These are phyloP conservation scores for Trachelus iudaicus DNA, from an alignment of 2,888 invertebrate genomes.

Conservation along the genomic window DNA sequence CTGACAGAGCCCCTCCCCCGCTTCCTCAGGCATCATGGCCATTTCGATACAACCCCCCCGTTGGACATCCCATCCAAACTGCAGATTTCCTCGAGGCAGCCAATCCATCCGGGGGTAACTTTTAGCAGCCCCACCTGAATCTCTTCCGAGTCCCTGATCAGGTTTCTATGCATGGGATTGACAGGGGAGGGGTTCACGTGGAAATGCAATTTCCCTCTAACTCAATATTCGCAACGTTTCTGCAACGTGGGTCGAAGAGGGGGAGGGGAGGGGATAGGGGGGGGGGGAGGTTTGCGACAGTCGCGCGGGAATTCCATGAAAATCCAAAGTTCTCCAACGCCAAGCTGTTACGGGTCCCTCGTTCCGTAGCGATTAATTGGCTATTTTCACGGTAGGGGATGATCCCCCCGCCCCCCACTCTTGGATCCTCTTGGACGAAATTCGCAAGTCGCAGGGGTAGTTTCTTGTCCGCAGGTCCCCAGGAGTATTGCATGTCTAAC, in stretches of 20 bases:
- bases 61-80: not conserved
- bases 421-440: not conserved
- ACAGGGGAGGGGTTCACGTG: not conserved
- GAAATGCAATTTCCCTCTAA: not conserved
- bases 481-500: not conserved
- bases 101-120: not conserved
- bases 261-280: too few species aligned
- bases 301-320: not conserved
- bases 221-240: not conserved
- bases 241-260: not conserved
- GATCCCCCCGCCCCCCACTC: not conserved
- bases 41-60: not conserved
- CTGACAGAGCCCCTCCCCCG: not conserved
- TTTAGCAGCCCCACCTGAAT: not conserved
- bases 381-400: not conserved
- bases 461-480: not conserved
- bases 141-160: not conserved
- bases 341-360: not conserved
- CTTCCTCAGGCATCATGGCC: not conserved
- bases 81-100: not conserved
- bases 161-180: not conserved
- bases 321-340: not conserved
- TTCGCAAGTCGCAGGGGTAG: not conserved
- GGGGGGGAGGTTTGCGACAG: not conserved
- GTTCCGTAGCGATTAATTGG: not conserved